A percentile compares a stretch with the other conserved stretches of the same genome.
phyloP scores from a whole-genome alignment of 2,113 vertebrate species.

The Vulpes lagopus region DNA sequence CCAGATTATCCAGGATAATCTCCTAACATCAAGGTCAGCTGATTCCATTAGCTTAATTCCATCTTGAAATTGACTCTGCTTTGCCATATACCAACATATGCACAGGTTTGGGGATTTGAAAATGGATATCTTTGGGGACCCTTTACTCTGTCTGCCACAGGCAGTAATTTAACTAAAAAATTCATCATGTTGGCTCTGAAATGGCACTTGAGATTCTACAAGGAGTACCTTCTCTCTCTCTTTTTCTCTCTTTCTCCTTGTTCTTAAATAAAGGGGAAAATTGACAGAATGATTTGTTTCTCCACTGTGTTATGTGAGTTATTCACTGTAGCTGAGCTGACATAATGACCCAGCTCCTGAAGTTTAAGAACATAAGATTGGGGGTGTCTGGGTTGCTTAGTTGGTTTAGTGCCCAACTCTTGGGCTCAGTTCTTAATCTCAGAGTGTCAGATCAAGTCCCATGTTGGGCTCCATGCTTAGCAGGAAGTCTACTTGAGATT shows the following conservation, averaged over 20 bases:
- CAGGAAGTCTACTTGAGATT: background rate
- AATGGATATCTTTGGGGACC: background rate
- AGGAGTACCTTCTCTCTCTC: background rate
- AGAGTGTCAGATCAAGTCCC: background rate
- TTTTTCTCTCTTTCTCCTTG: background rate
- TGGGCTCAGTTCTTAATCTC: background rate
- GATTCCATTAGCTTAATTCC: background rate
- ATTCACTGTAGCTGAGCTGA: background rate
- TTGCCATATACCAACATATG: background rate
- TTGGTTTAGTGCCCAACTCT: background rate
- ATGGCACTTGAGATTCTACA: background rate
- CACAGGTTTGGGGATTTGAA: background rate
- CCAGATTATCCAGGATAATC: background rate
- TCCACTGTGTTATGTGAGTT: background rate
- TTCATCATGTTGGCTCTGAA: background rate
- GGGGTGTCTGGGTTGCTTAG: background rate
- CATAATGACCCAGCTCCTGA: background rate
- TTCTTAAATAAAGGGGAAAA: background rate
- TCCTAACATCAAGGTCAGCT: background rate
- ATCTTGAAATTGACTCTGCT: background rate
- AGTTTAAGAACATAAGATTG: background rate
- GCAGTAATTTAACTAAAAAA: background rate
- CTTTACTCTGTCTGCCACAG: background rate
- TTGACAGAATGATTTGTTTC: background rate
- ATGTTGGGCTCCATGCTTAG: background rate